Conservation (phyloP, 2,888 invertebrate genomes). For the Drosophila buzzatii region DNA sequence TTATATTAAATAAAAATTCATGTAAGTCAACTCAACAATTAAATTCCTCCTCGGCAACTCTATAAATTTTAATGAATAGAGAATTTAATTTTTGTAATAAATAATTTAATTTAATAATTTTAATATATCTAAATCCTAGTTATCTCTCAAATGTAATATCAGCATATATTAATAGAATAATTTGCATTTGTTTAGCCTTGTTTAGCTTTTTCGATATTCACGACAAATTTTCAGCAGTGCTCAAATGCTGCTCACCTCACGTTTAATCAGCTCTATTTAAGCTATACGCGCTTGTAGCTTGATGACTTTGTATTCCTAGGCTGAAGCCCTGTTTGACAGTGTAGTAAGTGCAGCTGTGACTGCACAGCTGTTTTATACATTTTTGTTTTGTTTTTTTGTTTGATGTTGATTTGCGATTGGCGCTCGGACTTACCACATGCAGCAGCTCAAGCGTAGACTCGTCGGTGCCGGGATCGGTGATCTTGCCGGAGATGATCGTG, state of each 20-base stretch:
- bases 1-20: not conserved
- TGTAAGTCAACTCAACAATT: accelerated
- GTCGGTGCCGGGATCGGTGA: constrained; percentile 67
- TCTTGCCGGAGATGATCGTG: constrained; percentile 65
- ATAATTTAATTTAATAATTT: not conserved
- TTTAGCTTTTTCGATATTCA: not conserved
- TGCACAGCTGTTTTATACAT: constrained; percentile 2
- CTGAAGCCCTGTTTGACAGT: constrained; percentile 21
- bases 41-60: not conserved
- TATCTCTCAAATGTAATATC: not conserved
- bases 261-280: not conserved
- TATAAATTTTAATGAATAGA: not conserved
- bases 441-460: constrained; percentile 82
- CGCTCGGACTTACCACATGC: constrained; percentile 82
- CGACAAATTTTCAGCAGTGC: not conserved
- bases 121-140: not conserved
- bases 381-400: not conserved
- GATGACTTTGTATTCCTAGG: not conserved
- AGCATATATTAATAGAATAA: not conserved
- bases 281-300: not conserved
- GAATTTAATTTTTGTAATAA: not conserved
- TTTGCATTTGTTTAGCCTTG: not conserved
- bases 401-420: constrained; percentile 16
- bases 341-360: constrained; percentile 33
- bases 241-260: not conserved